Evolutionary conservation across 1,140 invertebrate species (phyloP), one percentile per base, ranked within the genome.

Genomic region (Patella vulgata): DNA sequence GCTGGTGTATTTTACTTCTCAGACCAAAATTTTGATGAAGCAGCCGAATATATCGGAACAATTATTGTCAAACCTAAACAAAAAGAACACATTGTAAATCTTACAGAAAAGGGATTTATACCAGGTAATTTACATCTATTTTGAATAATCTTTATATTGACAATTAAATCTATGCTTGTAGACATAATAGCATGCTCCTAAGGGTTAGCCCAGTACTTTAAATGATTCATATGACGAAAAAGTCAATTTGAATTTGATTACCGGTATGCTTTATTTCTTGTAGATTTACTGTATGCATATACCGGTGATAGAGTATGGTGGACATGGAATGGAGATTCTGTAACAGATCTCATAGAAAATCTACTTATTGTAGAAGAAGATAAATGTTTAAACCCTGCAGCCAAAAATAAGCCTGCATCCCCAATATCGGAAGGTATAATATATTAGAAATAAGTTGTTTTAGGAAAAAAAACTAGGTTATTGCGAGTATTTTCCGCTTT

Each of bases 1-100:
- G 65, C 80, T 14, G 84, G 84, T 9, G 81, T 84, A 8, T 85
- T 80, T 63, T 84, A 82, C 63, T 85, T 71, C 68, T 83, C 82
- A 1, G 84, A 85, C 55, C 79, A 80, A 55, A 82, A 82, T 64
- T 75, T 75, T 51, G 66, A 84, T 47, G 78, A 82, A 48, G 79
- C 81, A 19, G 83, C 83, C 1, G 79, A 82, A 36, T 84, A 84
- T 53, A 77, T 84, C 9, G 83, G 84, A 3, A 84, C 82, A 1
- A 74, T 85, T 46, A 84, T 84, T 52, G 84, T 85, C 17, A 83
- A 83, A 66, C 80, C 81, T 11, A 78, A 78, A 67, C 78, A 74
- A 28, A 74, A 70, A 21, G 79, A 84, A 63, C 78, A 83, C 40
- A 68, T 70, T 27, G 54, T 84, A n/a, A 68, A 81, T 53, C 57